phyloP scores from a whole-genome alignment of 2,888 invertebrate genomes.

The Hypselothyrea guttata region DNA sequence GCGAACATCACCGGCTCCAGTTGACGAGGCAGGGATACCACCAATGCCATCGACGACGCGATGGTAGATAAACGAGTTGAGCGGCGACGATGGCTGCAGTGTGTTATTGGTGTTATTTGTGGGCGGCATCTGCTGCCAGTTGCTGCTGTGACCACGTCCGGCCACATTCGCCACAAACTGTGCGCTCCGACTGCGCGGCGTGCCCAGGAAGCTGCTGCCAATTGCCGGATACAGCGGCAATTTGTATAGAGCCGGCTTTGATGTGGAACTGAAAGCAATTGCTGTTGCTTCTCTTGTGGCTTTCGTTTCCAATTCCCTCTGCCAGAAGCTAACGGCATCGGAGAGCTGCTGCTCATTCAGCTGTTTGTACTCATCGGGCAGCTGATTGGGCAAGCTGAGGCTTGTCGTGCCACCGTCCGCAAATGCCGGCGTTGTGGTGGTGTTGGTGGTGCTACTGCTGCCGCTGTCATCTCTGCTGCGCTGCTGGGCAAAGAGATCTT shows the following conservation, averaged over 20 bases:
- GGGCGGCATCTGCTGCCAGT: too few species aligned
- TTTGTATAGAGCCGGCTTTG: conserved; percentile 69
- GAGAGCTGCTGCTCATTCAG: conserved; percentile 33
- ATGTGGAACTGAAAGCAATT: conserved; percentile 34
- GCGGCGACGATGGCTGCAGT: conserved; percentile 52
- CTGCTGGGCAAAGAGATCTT: conserved; percentile 75
- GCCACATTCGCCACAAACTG: conserved; percentile 77
- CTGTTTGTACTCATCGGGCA: conserved; percentile 78
- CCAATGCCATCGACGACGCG: conserved; percentile 77
- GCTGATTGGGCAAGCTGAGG: conserved; percentile 61
- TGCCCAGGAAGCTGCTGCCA: conserved; percentile 67
- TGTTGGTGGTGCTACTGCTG: too few species aligned
- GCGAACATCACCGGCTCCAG: conserved; percentile 45
- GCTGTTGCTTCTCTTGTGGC: background rate
- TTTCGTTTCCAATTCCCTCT: conserved; percentile 64
- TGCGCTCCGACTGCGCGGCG: conserved; percentile 74
- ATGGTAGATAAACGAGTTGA: conserved; percentile 81
- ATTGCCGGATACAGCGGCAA: conserved; percentile 76
- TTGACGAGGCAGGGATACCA: background rate
- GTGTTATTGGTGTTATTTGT: conserved; percentile 7
- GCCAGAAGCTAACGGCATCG: conserved; percentile 54
- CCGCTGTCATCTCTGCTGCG: conserved; percentile 7
- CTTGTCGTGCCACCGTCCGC: background rate
- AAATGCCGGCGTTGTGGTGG: conserved; percentile 27
- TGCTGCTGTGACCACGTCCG: conserved; percentile 51